A percentile compares a stretch with the other conserved stretches of the same genome.
Evolutionary conservation across 2,797 vertebrate genomes (phyloP).

Genomic region (Otolemur crassicaudatus): DNA sequence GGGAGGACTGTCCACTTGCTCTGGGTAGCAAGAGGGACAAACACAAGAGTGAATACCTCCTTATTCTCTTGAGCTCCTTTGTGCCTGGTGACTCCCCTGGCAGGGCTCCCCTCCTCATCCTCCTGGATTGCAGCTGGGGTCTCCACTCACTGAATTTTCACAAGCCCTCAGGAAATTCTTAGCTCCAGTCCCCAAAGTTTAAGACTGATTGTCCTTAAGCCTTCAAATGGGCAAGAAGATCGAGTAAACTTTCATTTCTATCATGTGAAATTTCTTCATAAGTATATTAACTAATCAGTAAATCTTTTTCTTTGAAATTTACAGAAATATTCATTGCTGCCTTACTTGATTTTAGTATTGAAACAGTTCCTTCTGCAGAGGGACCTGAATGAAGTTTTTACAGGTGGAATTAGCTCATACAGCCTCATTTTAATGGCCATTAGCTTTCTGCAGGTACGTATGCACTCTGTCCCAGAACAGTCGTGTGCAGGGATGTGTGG

Average conservation of each 20-base stretch:
- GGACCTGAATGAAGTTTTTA: constrained; percentile 99
- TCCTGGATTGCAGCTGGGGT: fast-evolving
- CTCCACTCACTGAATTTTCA: background rate
- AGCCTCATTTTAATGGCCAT: constrained; percentile 99
- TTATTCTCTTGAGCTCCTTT: background rate
- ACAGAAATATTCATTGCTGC: constrained; percentile 97
- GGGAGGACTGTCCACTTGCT: background rate
- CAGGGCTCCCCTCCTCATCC: background rate
- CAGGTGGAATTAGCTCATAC: constrained; percentile 99
- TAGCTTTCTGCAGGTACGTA: constrained; percentile 97
- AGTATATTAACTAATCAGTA: background rate
- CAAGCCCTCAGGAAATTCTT: background rate
- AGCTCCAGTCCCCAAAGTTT: background rate
- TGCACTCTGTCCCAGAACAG: background rate
- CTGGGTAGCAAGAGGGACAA: background rate
- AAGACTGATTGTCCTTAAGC: background rate
- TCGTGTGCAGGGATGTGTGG: fast-evolving
- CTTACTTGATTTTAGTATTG: constrained; percentile 99
- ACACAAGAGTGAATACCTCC: background rate
- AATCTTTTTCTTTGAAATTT: constrained; percentile 71
- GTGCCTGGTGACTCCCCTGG: no score
- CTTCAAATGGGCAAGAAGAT: background rate
- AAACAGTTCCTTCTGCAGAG: constrained; percentile 99
- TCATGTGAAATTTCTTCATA: background rate
- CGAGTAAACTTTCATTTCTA: background rate